Percentiles rank a stretch among this genome's conserved stretches.
phyloP scores from a whole-genome alignment of 2,113 vertebrate genomes.

The Cinclus cinclus region DNA sequence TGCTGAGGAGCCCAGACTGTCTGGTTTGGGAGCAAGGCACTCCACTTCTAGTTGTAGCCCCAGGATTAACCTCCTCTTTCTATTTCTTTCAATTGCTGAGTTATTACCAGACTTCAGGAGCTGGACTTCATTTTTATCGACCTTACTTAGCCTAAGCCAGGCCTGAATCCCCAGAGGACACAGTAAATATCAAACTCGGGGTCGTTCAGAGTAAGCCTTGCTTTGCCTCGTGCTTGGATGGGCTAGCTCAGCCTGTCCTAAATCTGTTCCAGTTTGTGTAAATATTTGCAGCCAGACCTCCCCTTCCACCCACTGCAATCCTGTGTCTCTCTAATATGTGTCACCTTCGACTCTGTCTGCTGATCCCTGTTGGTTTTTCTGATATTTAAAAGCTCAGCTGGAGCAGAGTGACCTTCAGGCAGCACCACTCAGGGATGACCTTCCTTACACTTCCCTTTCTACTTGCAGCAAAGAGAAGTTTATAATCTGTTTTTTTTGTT shows the following conservation, averaged over 20 bases:
- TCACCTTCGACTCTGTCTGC: neutral
- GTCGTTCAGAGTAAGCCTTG: neutral
- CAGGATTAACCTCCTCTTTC: neutral
- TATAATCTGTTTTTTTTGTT: neutral
- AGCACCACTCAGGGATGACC: neutral
- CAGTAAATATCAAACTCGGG: neutral
- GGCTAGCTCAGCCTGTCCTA: neutral
- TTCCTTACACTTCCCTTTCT: neutral
- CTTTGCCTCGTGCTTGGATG: neutral
- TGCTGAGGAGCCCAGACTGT: neutral
- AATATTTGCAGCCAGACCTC: slow-evolving; percentile 33
- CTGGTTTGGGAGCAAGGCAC: neutral
- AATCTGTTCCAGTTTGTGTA: slow-evolving; percentile 19
- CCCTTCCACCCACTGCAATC: neutral
- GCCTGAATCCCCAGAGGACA: neutral
- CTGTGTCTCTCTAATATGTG: neutral
- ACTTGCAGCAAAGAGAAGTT: neutral
- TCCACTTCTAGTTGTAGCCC: neutral
- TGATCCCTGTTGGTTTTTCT: neutral
- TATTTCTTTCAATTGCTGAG: neutral
- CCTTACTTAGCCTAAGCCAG: neutral
- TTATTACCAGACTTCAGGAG: neutral
- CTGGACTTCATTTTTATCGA: neutral
- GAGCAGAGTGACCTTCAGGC: neutral
- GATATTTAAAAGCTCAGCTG: neutral